phyloP scores from a whole-genome alignment of 2,113 vertebrate genomes.

The Lethenteron reissneri region DNA sequence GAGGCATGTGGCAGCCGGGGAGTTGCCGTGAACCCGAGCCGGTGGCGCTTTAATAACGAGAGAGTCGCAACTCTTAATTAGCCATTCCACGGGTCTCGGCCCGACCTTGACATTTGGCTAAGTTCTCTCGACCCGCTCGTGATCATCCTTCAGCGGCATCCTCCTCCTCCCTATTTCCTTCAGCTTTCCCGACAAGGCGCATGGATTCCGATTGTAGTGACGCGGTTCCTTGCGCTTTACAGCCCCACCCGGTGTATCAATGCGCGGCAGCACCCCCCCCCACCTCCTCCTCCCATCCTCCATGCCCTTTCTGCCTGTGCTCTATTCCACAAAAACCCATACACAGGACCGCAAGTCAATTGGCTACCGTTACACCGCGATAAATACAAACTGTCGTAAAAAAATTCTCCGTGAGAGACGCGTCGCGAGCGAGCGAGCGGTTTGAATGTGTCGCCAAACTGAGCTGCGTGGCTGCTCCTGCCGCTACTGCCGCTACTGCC shows the following conservation, averaged over 20 bases:
- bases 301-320: constrained; percentile 4
- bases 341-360: neutral
- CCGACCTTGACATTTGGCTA: neutral
- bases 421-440: neutral
- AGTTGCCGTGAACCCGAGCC: neutral
- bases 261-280: neutral
- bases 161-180: constrained; percentile 1
- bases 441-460: neutral
- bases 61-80: neutral
- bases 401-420: too few relatives aligned
- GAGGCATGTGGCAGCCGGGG: neutral
- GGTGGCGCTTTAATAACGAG: neutral
- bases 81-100: neutral
- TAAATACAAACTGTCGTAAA: too few relatives aligned
- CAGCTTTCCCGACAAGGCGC: neutral
- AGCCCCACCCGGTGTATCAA: neutral
- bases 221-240: neutral
- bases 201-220: neutral
- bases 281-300: neutral
- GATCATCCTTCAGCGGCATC: neutral
- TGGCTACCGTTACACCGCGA: neutral
- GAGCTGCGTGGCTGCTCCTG: constrained; percentile 1
- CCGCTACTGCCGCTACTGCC: neutral
- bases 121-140: neutral
- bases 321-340: neutral